These are phyloP conservation scores for Stylophora pistillata DNA, from an alignment of 64 coral and sea anemone genomes.

Conservation along the genomic window DNA sequence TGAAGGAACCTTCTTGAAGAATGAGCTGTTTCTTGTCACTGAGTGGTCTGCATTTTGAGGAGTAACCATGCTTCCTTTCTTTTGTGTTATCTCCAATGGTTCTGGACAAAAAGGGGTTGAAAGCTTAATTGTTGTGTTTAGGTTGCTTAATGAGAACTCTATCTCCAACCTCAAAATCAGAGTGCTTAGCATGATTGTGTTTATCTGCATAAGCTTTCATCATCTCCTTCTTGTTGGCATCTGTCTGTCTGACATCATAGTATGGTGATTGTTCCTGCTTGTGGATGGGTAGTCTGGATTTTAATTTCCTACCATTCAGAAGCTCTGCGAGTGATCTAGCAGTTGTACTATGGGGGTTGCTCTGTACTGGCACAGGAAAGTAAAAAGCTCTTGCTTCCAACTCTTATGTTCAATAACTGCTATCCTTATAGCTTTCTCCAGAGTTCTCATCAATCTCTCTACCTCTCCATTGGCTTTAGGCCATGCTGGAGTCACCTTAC, in stretches of 20 bases:
- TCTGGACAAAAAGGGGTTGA: slow-evolving; percentile 2
- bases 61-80: slow-evolving; percentile 27
- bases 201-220: slow-evolving; percentile 1
- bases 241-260: background rate
- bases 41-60: background rate
- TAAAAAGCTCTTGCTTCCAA: background rate
- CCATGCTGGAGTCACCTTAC: background rate
- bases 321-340: background rate
- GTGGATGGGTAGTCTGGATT: background rate
- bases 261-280: background rate
- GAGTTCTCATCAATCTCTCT: too few relatives aligned
- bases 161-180: slow-evolving; percentile 9
- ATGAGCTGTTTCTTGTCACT: slow-evolving; percentile 9
- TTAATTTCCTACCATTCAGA: background rate
- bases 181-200: background rate
- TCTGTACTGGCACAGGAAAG: background rate
- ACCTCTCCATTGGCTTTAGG: too few relatives aligned
- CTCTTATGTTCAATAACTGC: too few relatives aligned
- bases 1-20: slow-evolving; percentile 11
- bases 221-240: background rate
- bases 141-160: background rate
- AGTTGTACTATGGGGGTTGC: slow-evolving; percentile 12
- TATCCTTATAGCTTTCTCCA: too few relatives aligned
- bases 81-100: background rate
- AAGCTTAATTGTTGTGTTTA: background rate